Evolutionary conservation across 1,140 invertebrate species (phyloP), one percentile per base, ranked within the genome.

Genomic region (Drosophila ficusphila): DNA sequence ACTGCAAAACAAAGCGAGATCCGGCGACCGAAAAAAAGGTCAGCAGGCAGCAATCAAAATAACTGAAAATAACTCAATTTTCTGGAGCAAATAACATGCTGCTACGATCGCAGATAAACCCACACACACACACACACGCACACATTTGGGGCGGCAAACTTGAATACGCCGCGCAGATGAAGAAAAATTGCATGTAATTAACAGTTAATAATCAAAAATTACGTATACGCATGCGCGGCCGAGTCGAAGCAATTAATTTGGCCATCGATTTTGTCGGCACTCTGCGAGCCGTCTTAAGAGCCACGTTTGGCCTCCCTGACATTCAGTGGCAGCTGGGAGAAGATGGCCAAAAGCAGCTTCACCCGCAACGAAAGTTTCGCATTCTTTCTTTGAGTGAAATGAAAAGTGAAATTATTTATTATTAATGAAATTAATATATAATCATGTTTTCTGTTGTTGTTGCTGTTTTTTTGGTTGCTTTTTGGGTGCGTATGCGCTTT

Each of bases 351-450:
- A 12, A 41, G 21, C 48, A 51, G 38, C 81, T 46, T 86, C 53
- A 85, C 81, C 81, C 81, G 81, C 81, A 86, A 86, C 77, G 82
- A 86, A 86, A 86, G 82, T 86, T 86, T 75, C 68, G 65, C 73
- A 68, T 88, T 86, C 85, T 79, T 86, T 69, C 38, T 51, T 48
- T 60, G 67, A 81, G 81, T 73, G 82, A 85, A 85, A 86, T 86
- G 82, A 86, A 86, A 86, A 86, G 82, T 86, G 82, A 86, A 86
- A 86, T 86, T 86, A 85, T 79, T 85, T 85, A 86, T 86, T 86
- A 86, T 88, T 86, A 86, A 86, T 86, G 82, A 86, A 86, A 86
- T 86, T 86, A 86, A 86, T 86, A 86, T 85, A 86, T 82, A 88
- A 73, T 76, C 73, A 65, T 82, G 62, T 60, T 85, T n/a, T n/a